phyloP scores from a whole-genome alignment of 2,113 vertebrate genomes.

The Ibidorhyncha struthersii region DNA sequence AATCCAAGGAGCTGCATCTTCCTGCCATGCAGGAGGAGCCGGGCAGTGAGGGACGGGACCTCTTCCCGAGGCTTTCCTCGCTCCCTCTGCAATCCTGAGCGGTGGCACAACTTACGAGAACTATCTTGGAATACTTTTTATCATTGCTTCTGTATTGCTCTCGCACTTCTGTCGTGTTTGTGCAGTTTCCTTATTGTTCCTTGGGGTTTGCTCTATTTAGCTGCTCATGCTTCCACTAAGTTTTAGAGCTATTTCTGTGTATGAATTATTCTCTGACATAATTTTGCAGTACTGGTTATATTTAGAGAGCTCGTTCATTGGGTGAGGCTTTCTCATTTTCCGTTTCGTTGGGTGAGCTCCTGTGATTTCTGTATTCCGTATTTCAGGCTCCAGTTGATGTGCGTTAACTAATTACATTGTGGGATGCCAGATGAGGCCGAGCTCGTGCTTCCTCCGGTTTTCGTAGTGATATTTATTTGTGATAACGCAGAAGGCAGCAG shows the following conservation, averaged over 20 bases:
- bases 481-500: neutral
- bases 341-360: neutral
- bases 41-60: neutral
- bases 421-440: neutral
- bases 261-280: constrained; percentile 40
- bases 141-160: neutral
- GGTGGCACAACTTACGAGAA: accelerated
- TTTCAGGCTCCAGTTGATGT: constrained; percentile 20
- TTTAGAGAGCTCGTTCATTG: constrained; percentile 49
- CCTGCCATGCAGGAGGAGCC: neutral
- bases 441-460: neutral
- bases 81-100: accelerated
- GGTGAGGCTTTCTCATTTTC: neutral
- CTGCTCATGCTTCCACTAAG: neutral
- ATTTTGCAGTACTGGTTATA: constrained; percentile 46
- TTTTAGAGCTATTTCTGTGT: constrained; percentile 32
- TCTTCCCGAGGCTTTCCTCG: neutral
- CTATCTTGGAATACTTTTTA: neutral
- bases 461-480: neutral
- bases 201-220: neutral
- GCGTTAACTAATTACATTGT: neutral
- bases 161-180: neutral
- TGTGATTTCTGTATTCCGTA: neutral
- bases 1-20: neutral
- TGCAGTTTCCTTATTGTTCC: neutral